Conservation (phyloP, 1,140 invertebrate genomes). For the Reticulitermes speratus region DNA sequence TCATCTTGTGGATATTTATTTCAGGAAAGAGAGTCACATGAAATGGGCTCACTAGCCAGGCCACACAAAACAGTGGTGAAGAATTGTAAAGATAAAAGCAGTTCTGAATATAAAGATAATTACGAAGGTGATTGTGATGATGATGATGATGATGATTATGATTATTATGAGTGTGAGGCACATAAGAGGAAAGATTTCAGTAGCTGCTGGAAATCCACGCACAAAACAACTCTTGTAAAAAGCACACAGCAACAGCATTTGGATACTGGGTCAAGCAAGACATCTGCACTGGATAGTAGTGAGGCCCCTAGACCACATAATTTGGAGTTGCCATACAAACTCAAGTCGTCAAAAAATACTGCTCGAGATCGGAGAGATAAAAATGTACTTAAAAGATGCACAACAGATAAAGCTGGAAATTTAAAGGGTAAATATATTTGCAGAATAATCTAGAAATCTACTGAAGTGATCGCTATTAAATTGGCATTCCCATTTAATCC, state of each 20-base stretch:
- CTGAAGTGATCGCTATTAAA: too few species aligned
- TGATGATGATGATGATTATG: slow-evolving; percentile 51
- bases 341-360: slow-evolving; percentile 39
- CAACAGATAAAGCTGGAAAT: slow-evolving; percentile 37
- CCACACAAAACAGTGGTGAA: not conserved
- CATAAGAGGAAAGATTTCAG: slow-evolving; percentile 44
- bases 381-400: slow-evolving; percentile 38
- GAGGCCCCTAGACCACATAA: slow-evolving; percentile 32
- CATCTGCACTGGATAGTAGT: not conserved
- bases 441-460: too few species aligned
- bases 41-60: not conserved
- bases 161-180: slow-evolving; percentile 45
- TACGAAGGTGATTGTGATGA: slow-evolving; percentile 52
- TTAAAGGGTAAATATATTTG: slow-evolving; percentile 37
- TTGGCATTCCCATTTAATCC: too few species aligned
- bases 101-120: slow-evolving; percentile 44
- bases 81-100: slow-evolving; percentile 16
- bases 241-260: slow-evolving; percentile 42
- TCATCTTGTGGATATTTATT: not conserved
- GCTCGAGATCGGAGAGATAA: slow-evolving; percentile 28
- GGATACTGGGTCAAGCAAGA: not conserved
- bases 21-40: slow-evolving; percentile 22
- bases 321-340: slow-evolving; percentile 43
- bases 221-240: slow-evolving; percentile 42
- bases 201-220: slow-evolving; percentile 49